phyloP scores from a whole-genome alignment of 2,888 invertebrate species.

The Myathropa florea region DNA sequence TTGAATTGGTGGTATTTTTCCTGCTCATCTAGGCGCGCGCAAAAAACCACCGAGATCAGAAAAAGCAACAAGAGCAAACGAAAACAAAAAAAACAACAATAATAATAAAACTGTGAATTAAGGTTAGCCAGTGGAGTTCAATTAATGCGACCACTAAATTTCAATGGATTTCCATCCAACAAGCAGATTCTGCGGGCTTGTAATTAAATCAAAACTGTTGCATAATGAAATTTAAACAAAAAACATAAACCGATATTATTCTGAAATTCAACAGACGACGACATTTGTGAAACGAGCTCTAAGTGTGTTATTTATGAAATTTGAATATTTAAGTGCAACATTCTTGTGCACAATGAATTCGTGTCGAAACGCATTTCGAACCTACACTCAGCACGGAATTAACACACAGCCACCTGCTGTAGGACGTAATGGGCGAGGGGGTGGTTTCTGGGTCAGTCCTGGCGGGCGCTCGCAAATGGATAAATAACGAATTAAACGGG shows the following conservation, averaged over 20 bases:
- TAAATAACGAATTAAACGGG: constrained; percentile 45
- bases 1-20: constrained; percentile 47
- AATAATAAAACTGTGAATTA: constrained; percentile 39
- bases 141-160: constrained; percentile 25
- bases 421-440: too few relatives aligned
- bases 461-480: constrained; percentile 6
- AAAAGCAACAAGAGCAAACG: background rate
- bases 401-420: background rate
- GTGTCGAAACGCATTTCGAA: background rate
- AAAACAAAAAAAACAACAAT: background rate
- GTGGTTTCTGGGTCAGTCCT: background rate
- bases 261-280: background rate
- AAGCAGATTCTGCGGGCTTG: background rate
- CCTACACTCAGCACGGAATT: background rate
- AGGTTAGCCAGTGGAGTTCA: constrained; percentile 23
- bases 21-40: background rate
- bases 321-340: constrained; percentile 32
- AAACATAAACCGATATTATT: constrained; percentile 9
- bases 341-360: constrained; percentile 11
- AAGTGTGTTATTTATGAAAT: constrained; percentile 30
- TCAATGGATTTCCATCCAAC: background rate
- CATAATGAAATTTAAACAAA: constrained; percentile 5
- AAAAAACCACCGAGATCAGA: background rate
- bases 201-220: constrained; percentile 55
- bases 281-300: background rate